Conservation (phyloP, 2,888 invertebrate species). For the Chrysolina americana region DNA sequence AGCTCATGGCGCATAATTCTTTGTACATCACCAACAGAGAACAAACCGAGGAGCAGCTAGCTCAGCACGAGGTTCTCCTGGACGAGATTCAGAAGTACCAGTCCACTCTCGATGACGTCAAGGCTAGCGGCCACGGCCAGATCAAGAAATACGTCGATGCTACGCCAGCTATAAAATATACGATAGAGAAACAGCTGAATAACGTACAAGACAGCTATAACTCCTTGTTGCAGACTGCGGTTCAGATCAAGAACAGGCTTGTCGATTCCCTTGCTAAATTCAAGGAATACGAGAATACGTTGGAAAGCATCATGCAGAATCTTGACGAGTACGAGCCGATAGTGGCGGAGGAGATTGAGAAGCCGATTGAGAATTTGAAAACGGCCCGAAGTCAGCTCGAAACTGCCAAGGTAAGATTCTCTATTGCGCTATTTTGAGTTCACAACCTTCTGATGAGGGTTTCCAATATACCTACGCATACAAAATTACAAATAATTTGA, state of each 20-base stretch:
- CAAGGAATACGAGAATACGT: conserved; percentile 92
- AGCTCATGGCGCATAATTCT: conserved; percentile 96
- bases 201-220: conserved; percentile 96
- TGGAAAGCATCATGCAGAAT: conserved; percentile 88
- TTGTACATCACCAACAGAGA: conserved; percentile 92
- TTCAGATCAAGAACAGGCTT: conserved; percentile 91
- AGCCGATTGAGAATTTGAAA: conserved; percentile 81
- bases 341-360: conserved; percentile 81
- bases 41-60: conserved; percentile 91
- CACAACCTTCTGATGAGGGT: background rate
- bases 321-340: conserved; percentile 85
- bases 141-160: conserved; percentile 84
- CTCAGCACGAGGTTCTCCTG: conserved; percentile 85
- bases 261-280: conserved; percentile 92
- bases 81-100: conserved; percentile 89
- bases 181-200: conserved; percentile 87
- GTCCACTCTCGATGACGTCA: conserved; percentile 84
- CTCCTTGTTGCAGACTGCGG: conserved; percentile 88
- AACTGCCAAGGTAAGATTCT: conserved; percentile 78
- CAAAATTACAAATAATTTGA: too few relatives aligned
- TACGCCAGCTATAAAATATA: conserved; percentile 81
- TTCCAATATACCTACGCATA: too few relatives aligned
- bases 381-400: conserved; percentile 82
- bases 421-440: background rate
- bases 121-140: conserved; percentile 86